Evolutionary conservation across 2,113 vertebrate species (phyloP), one percentile per base, ranked within the genome.

Genomic region (Myiozetetes cayanensis): DNA sequence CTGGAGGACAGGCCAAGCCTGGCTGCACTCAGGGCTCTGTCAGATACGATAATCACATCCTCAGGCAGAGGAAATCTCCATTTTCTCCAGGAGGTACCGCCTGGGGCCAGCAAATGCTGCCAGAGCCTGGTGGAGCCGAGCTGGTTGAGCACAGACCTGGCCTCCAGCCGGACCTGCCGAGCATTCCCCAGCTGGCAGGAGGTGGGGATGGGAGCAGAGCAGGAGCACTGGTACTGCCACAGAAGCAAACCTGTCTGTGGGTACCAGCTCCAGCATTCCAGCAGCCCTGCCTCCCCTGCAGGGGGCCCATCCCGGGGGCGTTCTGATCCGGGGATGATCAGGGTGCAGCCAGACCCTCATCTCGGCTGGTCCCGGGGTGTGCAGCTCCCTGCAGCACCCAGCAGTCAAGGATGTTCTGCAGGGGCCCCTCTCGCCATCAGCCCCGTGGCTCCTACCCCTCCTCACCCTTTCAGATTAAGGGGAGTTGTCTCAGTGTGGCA

Each of bases 321-420:
- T 52, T 58, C 27, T 46, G 83, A 18, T 28, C 28, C 65, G 14
- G 43, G n/a, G 4, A 2, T 6, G 10, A 0, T 19, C 53, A 44
- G 6, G 5, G 13, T 11, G 27, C 19, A 10, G 14, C 0, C 2
- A 37, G n/a, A 27, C 61, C 37, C n/a, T 28, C 68, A 5, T 9
- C 2, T 1, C 7, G 17, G 12, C 19, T 2, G 0, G 4, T 6
- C 19, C n/a, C 27, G 12, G 9, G 53, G 2, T 11, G 3, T 11
- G 2, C 8, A 65, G 35, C 39, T 73, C 6, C 3, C 18, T 14
- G 49, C 63, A 79, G 63, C 47, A 4, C 2, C 3, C 52, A 4
- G 28, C 12, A 3, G 44, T 0, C 1, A 7, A 1, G 35, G 59
- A 3, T 1, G 14, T 22, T 30, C 53, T 63, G 49, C 41, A 30